Evolutionary conservation across 2,888 invertebrate genomes (phyloP), one percentile per base, ranked within the genome.

Genomic region (Nasonovia ribisnigri): DNA sequence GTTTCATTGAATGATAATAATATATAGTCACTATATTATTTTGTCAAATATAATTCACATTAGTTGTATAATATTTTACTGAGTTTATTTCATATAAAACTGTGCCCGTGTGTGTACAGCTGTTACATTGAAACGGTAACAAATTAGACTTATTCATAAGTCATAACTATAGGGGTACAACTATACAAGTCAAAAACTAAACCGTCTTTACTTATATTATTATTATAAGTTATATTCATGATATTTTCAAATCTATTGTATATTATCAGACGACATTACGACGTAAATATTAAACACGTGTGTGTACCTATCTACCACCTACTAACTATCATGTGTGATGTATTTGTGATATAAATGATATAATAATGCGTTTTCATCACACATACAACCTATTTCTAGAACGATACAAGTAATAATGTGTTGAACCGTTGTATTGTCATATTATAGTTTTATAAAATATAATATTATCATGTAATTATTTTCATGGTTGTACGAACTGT

Each of bases 11-110:
- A 51, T n/a, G n/a, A n/a, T 86, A 48, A 84, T 43, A 84, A 87
- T 29, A 87, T 87, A 87, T 20, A 87, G 48, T 87, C 87, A n/a
- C n/a, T 87, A 48, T 48, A 87, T 87, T 87, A 87, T 87, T 87
- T 87, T 87, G 87, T 87, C 36, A 48, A 87, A 48, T 86, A 86
- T 43, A 86, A 87, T 36, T 87, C 87, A 87, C 87, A 48, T 87
- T 87, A 77, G 36, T 36, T 77, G n/a, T 51, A n/a, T 87, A n/a
- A n/a, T 87, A 48, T 87, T 87, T 48, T 87, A 87, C 46, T 8
- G 29, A 87, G 87, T 8, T 77, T 77, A 87, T 86, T 46, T 48
- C 48, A 48, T 48, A 48, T n/a, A 51, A 20, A 77, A 51, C 87
- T 24, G 48, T 29, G 29, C 0, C 77, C 77, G 20, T 36, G 20